Evolutionary conservation across 2,888 invertebrate species (phyloP).

Genomic region (Molorchus minor): DNA sequence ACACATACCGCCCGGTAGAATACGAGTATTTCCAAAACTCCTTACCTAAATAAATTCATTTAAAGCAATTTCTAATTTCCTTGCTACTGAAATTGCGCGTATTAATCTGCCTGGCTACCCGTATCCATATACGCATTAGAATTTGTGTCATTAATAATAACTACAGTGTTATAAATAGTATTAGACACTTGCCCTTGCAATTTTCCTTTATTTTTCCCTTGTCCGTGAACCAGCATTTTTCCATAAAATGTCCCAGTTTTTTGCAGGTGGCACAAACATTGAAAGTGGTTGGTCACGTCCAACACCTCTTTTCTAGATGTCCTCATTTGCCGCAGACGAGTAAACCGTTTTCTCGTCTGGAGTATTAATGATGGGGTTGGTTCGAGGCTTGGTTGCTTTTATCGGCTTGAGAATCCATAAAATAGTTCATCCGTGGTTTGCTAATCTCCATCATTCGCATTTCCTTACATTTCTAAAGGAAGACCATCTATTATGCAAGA

Average conservation of each 20-base stretch:
- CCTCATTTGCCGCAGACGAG: background rate
- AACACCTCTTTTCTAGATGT: constrained; percentile 1
- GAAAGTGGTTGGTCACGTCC: background rate
- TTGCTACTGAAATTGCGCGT: background rate
- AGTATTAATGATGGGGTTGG: too few relatives aligned
- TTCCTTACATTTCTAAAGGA: constrained; percentile 9
- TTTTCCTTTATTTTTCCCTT: background rate
- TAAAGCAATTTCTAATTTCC: background rate
- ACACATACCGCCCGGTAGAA: background rate
- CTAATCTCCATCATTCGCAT: constrained; percentile 31
- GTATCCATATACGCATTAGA: constrained; percentile 25
- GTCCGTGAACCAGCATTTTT: constrained; percentile 15
- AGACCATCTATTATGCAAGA: constrained; percentile 33
- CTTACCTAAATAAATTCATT: background rate
- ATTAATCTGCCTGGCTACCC: constrained; percentile 21
- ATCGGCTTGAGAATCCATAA: constrained; percentile 26
- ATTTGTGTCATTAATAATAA: background rate
- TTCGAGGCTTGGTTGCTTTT: background rate
- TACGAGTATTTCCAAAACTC: background rate
- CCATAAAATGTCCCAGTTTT: constrained; percentile 16
- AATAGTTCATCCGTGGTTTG: constrained; percentile 25
- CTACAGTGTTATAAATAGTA: constrained; percentile 17
- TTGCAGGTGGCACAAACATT: constrained; percentile 16
- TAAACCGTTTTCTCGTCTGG: background rate
- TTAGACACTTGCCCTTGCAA: constrained; percentile 26